Base-by-base conservation (phyloP, 2,888 invertebrate genomes). In the Drosophila tripunctata region DNA sequence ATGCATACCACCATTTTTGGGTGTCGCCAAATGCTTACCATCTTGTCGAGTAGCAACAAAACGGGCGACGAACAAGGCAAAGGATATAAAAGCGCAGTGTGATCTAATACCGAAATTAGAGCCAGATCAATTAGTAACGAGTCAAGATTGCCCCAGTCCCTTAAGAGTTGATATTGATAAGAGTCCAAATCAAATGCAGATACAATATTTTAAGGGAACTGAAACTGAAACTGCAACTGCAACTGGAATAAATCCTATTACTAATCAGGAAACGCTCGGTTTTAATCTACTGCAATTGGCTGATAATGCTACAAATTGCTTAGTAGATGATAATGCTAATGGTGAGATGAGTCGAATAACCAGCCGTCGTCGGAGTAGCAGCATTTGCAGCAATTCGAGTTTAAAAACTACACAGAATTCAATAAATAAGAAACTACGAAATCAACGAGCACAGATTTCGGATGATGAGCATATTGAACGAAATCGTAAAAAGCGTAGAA, bases 1-100 rank as follows among this genome's bases (percentile, higher is more conserved):
- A 44, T 64, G 57, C 38, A 63, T 75, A 31, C 51, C 72, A 44
- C 85, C 89, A 14, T 89, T 89, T 76, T 54, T 89, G n/a, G 90
- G 90, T 4, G 83, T 90, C n/a, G 86, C 89, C 4, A 67, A 77
- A 55, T 70, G 76, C 15, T 74, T 84, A 36, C 73, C 78, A 48
- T 79, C 79, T 2, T 82, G 78, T 51, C 69, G 72, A 6, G 58
- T 43, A 15, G 58, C 56, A 14, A 44, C 58, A 1, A 68, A 68
- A 44, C 54, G 51, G 30, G 24, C 10, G 3, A 41, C 24, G 14
- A 33, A 50, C 2, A 35, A 40, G 45, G 27, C 15, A 22, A 71
- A n/a, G n/a, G n/a, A n/a, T n/a, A n/a, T n/a, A n/a, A n/a, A 35
- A 22, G 2, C 15, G 21, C 8, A 27, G 31, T 10, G 22, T 3